Evolutionary conservation across 2,888 invertebrate species (phyloP).

Genomic region (Bursaphelenchus okinawaensis): DNA sequence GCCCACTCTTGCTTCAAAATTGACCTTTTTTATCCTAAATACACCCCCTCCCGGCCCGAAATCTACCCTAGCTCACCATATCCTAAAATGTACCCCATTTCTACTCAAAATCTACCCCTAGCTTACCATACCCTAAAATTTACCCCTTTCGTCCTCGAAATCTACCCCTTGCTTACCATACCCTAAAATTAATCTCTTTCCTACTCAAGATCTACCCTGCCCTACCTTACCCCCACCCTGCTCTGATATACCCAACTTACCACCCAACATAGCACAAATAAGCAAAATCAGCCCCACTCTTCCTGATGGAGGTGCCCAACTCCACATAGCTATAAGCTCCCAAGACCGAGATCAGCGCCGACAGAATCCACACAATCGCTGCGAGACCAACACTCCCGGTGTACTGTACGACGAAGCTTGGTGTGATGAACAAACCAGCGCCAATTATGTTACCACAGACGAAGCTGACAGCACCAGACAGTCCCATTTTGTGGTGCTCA

Average conservation of each 20-base stretch:
- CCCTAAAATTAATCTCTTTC: too few relatives aligned
- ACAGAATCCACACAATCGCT: slow-evolving; percentile 72
- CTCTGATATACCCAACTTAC: slow-evolving; percentile 23
- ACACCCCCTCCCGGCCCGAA: too few relatives aligned
- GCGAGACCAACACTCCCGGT: slow-evolving; percentile 68
- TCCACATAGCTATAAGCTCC: slow-evolving; percentile 86
- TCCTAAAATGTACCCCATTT: too few relatives aligned
- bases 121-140: too few relatives aligned
- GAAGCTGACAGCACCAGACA: slow-evolving; percentile 32
- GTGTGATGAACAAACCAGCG: slow-evolving; percentile 41
- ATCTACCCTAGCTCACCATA: too few relatives aligned
- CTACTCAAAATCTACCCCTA: too few relatives aligned
- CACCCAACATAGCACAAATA: slow-evolving; percentile 54
- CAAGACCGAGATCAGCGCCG: slow-evolving; percentile 74
- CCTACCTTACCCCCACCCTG: too few relatives aligned
- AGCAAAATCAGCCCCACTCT: slow-evolving; percentile 53
- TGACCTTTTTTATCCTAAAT: too few relatives aligned
- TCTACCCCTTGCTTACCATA: too few relatives aligned
- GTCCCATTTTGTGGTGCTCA: slow-evolving; percentile 35
- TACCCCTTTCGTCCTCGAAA: too few relatives aligned
- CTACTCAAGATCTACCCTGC: too few relatives aligned
- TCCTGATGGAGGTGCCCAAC: slow-evolving; percentile 76
- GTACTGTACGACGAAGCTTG: slow-evolving; percentile 31
- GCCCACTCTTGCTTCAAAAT: too few relatives aligned
- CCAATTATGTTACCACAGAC: slow-evolving; percentile 35